Percentiles rank a stretch among this genome's conserved stretches.
These are phyloP conservation scores for Syngnathus floridae DNA, from an alignment of 2,113 vertebrate species.

Conservation along the genomic window DNA sequence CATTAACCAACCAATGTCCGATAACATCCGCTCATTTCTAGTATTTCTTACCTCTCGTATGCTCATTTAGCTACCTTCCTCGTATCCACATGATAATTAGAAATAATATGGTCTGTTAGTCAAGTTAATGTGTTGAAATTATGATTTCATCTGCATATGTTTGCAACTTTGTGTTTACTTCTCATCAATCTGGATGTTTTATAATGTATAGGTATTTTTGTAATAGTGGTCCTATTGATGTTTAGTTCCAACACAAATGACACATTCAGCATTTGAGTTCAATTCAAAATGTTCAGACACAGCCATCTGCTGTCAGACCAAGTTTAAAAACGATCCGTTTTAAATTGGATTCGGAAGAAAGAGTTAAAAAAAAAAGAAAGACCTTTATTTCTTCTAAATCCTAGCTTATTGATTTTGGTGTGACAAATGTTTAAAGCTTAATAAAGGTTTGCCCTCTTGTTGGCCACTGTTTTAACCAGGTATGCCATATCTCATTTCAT, in stretches of 20 bases:
- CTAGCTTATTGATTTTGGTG: neutral
- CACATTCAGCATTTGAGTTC: neutral
- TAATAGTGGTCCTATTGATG: neutral
- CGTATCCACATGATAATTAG: neutral
- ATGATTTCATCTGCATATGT: neutral
- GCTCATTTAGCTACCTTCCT: neutral
- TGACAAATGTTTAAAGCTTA: neutral
- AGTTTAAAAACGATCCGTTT: neutral
- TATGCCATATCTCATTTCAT: slow-evolving; percentile 40
- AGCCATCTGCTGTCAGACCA: neutral
- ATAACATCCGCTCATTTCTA: neutral
- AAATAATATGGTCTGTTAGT: neutral
- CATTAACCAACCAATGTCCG: neutral
- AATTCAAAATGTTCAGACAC: neutral
- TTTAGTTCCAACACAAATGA: neutral
- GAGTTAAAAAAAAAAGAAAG: neutral
- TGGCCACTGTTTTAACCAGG: slow-evolving; percentile 46
- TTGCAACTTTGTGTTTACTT: neutral
- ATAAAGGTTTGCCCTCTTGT: slow-evolving; percentile 6
- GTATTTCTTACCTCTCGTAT: neutral
- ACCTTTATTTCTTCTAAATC: neutral
- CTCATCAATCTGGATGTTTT: neutral
- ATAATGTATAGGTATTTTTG: neutral
- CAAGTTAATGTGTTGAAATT: neutral
- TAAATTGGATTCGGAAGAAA: neutral